Conservation (phyloP, 2,113 vertebrate species). For the Tetrao urogallus region DNA sequence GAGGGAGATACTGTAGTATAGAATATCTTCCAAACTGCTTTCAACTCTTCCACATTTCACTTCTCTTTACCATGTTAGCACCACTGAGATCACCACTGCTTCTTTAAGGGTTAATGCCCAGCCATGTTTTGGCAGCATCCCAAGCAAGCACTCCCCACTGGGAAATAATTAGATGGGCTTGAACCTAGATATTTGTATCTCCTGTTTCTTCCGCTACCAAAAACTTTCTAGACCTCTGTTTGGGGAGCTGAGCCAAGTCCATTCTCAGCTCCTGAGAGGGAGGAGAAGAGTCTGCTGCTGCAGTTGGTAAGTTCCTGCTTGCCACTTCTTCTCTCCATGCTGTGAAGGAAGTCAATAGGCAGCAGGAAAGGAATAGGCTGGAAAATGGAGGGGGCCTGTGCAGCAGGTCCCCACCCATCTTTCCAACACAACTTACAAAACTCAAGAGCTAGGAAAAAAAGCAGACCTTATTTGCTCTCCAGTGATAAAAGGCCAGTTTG, state of each 20-base stretch:
- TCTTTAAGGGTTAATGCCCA: background rate
- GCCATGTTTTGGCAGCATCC: background rate
- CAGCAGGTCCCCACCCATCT: rapidly evolving
- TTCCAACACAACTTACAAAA: background rate
- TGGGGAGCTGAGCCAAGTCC: background rate
- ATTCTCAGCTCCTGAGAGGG: background rate
- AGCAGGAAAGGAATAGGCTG: background rate
- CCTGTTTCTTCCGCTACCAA: background rate
- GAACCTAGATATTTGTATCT: background rate
- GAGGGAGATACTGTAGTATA: rapidly evolving
- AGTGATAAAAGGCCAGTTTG: background rate
- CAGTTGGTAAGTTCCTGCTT: background rate
- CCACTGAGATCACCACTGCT: background rate
- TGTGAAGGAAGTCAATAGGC: rapidly evolving
- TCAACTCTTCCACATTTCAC: background rate
- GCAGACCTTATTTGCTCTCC: background rate
- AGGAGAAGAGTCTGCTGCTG: background rate
- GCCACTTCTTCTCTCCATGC: rapidly evolving
- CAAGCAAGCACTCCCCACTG: background rate
- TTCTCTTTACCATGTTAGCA: rapidly evolving
- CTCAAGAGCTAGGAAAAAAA: background rate
- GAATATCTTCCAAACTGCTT: background rate
- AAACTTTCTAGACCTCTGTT: background rate
- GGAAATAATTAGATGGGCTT: background rate
- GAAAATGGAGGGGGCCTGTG: background rate